These are phyloP conservation scores for Dryobota labecula DNA, from an alignment of 2,888 invertebrate genomes.

Conservation along the genomic window DNA sequence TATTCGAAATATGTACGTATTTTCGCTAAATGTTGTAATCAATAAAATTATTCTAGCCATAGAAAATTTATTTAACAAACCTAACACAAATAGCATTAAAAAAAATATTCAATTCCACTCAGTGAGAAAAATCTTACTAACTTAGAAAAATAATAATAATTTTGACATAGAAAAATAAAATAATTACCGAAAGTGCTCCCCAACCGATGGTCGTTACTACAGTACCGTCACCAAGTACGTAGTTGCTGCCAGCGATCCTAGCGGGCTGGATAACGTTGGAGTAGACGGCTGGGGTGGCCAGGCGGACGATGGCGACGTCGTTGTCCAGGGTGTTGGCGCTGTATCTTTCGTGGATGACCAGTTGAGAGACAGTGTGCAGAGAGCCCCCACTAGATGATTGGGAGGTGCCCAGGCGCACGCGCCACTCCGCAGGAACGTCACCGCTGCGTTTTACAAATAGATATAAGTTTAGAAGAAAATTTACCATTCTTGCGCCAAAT, in stretches of 20 bases:
- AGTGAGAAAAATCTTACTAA: not conserved
- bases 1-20: not conserved
- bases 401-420: conserved; percentile 71
- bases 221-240: conserved; percentile 63
- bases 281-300: conserved; percentile 61
- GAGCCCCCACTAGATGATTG: conserved; percentile 67
- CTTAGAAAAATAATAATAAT: not conserved
- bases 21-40: not conserved
- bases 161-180: not conserved
- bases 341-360: conserved; percentile 70
- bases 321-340: conserved; percentile 55
- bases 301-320: conserved; percentile 76
- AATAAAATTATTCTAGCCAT: not conserved
- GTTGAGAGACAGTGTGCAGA: conserved; percentile 52
- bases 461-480: conserved; percentile 47
- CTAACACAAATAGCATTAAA: not conserved
- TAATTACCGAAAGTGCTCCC: conserved; percentile 73
- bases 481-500: not conserved
- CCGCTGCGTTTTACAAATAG: conserved; percentile 65
- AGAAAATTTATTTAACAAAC: not conserved
- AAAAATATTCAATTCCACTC: too few relatives aligned
- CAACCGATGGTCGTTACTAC: conserved; percentile 71
- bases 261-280: conserved; percentile 63
- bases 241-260: conserved; percentile 68
- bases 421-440: conserved; percentile 70